Base-by-base conservation (phyloP, 2,113 vertebrate genomes). In the Rhynchopsitta pachyrhyncha region DNA sequence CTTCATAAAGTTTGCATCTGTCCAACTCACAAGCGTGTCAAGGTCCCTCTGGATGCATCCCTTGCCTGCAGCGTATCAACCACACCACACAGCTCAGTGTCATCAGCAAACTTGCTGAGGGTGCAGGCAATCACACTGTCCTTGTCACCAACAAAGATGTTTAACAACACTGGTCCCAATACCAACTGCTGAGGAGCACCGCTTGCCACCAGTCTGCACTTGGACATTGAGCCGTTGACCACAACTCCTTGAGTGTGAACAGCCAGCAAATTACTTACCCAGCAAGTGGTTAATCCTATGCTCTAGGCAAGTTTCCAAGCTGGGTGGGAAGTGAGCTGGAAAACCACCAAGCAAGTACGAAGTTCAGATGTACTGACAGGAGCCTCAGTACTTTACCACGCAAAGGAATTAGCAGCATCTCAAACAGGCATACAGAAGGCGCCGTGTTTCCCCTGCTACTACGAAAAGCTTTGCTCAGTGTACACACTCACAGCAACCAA, bases 241-340 rank as follows among this genome's bases (percentile, higher is more conserved):
- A 35, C 33, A 24, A 35, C 9, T 24, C n/a, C 23, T 59, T 24
- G 20, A n/a, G 33, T 7, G 33, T 24, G 57, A 59, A 59, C 22
- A 59, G 3, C 57, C 33, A 35, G 33, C 4, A 33, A 59, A 16
- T 24, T 35, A 22, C 57, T 59, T 59, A 59, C 15, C 57, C 22
- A 35, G 9, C 13, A 35, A 35, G 33, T 59, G 13, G 33, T 16
- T 59, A 59, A 59, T 79, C 70, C 62, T 42, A 29, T 7, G 3
- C 35, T 64, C 23, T 0, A 1, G 88, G 78, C 70, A 85, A 46
- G 22, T 13, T 82, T 95, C 92, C 95, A 94, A 13, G 10, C 66
- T 35, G 44, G 57, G 35, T 90, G 23, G 52, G 75, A 87, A 90
- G 78, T 17, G 67, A 93, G 44, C 35, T 94, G 90, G 82, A 77